Evolutionary conservation across 2,113 vertebrate genomes (phyloP), one percentile per base, ranked within the genome.

Genomic region (Chloroceryle aenea): DNA sequence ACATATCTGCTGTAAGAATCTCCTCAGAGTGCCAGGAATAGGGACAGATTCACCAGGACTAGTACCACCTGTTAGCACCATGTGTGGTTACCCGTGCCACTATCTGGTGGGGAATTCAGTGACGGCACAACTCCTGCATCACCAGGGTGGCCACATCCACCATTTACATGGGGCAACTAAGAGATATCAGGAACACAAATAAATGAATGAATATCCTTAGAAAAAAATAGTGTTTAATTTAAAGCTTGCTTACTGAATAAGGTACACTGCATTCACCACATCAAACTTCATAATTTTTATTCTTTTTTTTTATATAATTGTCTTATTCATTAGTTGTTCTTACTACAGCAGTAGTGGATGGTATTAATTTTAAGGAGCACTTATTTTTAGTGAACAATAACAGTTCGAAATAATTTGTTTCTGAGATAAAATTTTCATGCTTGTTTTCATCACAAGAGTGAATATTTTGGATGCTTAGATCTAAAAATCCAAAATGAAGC

Each of bases 401-500:
- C 53, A 85, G 85, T 89, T 78, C 12, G 5, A 86, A 96, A 87
- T 89, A 55, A 55, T 30, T 75, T 67, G 63, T 56, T 85, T 75
- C 91, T 96, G 66, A 56, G 22, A 19, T 89, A 23, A 85, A 90
- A 84, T 50, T 85, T 71, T 92, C 36, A 36, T 88, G 38, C 18
- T 55, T 92, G 21, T 43, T 95, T 80, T 79, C 77, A 42, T 93
- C 38, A 9, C 32, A 80, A 25, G 42, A 25, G 25, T 87, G 53
- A 92, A 69, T 87, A 47, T 93, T 92, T 95, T 89, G 6, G 13
- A 89, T 43, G 13, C 74, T 73, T 92, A 74, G 80, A 73, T 96
- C 55, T 55, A 87, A 94, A 95, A 92, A 89, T 87, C 61, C 53
- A 19, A 85, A 90, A 25, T 58, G 9, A 38, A 85, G 56, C 14